phyloP scores from a whole-genome alignment of 2,888 invertebrate genomes.

The Hesperia comma region DNA sequence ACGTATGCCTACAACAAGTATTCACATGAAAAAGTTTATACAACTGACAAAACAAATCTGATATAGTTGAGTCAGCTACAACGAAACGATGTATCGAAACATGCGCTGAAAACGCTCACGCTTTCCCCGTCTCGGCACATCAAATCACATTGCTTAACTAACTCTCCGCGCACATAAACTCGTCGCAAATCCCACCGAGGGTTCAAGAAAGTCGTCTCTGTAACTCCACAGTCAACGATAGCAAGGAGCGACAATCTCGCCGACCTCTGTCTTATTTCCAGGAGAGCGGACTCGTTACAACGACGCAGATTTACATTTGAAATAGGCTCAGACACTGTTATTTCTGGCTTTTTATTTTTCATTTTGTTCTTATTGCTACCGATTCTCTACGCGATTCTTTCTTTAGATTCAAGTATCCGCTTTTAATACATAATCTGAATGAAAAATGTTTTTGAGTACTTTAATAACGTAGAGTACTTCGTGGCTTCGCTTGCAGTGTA shows the following conservation, averaged over 20 bases:
- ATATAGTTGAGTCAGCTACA: constrained; percentile 12
- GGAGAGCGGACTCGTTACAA: constrained; percentile 71
- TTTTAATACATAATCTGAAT: constrained; percentile 7
- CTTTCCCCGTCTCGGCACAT: constrained; percentile 56
- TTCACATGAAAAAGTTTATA: background rate
- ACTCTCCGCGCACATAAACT: constrained; percentile 66
- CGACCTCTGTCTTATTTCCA: constrained; percentile 75
- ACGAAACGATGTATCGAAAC: constrained; percentile 32
- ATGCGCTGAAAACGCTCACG: constrained; percentile 43
- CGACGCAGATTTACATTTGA: constrained; percentile 78
- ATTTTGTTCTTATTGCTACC: constrained; percentile 35
- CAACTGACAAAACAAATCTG: background rate
- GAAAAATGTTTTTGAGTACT: constrained; percentile 2
- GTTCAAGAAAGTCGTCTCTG: constrained; percentile 61
- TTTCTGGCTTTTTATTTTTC: constrained; percentile 65
- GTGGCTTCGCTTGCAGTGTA: background rate
- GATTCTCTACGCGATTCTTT: constrained; percentile 1
- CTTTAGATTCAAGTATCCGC: constrained; percentile 8
- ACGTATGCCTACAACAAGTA: too few species aligned
- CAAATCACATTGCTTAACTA: constrained; percentile 63
- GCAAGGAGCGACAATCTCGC: constrained; percentile 70
- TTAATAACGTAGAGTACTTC: background rate
- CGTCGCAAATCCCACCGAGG: constrained; percentile 66
- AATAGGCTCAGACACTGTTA: constrained; percentile 71
- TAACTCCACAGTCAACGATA: constrained; percentile 72